Percentiles rank a stretch among this genome's conserved stretches.
Evolutionary conservation across 2,797 vertebrate genomes (phyloP).

Genomic region (Eulemur mongoz): DNA sequence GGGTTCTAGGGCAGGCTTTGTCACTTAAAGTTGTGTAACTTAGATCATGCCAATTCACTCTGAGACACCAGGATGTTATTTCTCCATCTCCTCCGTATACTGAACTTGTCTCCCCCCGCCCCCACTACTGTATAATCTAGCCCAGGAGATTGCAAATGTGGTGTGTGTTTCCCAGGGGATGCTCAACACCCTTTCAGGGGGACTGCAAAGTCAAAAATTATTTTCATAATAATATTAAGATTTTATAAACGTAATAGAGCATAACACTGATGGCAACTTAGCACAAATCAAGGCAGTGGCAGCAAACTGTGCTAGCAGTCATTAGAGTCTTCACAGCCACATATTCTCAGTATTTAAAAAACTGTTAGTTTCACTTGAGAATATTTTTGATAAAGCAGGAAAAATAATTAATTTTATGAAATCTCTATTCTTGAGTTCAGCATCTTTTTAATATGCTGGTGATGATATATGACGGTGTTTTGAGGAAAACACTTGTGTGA

Average conservation of each 20-base stretch:
- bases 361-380: not conserved
- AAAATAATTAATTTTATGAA: not conserved
- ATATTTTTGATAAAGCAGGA: not conserved
- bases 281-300: not conserved
- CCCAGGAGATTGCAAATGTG: not conserved
- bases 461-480: not conserved
- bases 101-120: not conserved
- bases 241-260: not conserved
- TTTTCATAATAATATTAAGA: not conserved
- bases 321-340: not conserved
- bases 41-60: not conserved
- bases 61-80: not conserved
- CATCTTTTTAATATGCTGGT: not conserved
- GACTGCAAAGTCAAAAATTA: not conserved
- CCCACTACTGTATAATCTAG: not conserved
- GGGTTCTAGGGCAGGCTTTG: fast-evolving
- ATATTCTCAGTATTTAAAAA: not conserved
- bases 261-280: not conserved
- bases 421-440: not conserved
- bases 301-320: not conserved
- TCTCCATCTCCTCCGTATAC: not conserved
- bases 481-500: not conserved
- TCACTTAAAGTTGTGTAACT: not conserved
- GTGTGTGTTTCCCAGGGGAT: not conserved
- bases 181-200: not conserved